Evolutionary conservation across 2,888 invertebrate species (phyloP).

Genomic region (Tachina grossa): DNA sequence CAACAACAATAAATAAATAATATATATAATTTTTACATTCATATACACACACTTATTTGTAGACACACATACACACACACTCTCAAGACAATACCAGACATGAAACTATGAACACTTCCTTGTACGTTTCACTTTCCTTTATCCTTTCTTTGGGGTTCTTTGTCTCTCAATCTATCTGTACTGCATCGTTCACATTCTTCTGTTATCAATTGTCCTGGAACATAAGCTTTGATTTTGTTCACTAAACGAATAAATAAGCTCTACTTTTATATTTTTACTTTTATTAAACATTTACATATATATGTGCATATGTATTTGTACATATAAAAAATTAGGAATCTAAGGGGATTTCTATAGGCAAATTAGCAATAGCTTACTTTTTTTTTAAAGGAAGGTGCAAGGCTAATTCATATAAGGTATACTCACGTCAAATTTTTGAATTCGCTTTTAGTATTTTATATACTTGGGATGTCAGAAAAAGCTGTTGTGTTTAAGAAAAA

Average conservation of each 20-base stretch:
- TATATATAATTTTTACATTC: conserved; percentile 36
- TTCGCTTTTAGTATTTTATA: too few relatives aligned
- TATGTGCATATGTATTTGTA: not conserved
- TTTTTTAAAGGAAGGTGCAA: not conserved
- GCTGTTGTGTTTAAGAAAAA: too few relatives aligned
- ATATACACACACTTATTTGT: not conserved
- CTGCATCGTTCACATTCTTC: conserved; percentile 21
- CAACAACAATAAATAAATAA: conserved; percentile 61
- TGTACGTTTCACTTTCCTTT: conserved; percentile 28
- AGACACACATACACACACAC: not conserved
- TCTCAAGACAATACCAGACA: not conserved
- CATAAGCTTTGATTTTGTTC: conserved; percentile 65
- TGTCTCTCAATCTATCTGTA: conserved; percentile 13
- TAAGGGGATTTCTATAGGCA: conserved; percentile 1
- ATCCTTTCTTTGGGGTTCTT: not conserved
- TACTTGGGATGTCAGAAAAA: too few relatives aligned
- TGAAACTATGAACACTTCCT: conserved; percentile 30
- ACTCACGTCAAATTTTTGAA: too few relatives aligned
- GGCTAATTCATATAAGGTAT: too few relatives aligned
- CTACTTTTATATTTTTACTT: conserved; percentile 46
- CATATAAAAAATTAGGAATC: not conserved
- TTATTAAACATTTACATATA: conserved; percentile 18
- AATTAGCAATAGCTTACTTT: not conserved
- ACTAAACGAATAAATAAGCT: conserved; percentile 61
- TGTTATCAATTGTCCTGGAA: conserved; percentile 50